Conservation (phyloP, 2,888 invertebrate genomes). For the Limnephilus rhombicus region DNA sequence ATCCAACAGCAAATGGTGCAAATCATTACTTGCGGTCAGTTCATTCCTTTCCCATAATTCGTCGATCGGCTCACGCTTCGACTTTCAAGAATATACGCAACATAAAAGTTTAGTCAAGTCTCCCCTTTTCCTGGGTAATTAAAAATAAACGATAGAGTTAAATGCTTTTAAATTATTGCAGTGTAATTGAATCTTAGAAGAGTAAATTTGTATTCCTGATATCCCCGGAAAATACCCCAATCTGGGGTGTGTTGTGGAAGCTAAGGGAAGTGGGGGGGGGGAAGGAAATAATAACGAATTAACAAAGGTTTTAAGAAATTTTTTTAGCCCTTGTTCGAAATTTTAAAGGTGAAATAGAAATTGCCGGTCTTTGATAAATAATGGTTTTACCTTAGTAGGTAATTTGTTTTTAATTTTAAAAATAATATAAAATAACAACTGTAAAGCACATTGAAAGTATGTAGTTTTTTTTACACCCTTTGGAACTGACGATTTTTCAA, state of each 20-base stretch:
- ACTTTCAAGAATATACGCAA: too few species aligned
- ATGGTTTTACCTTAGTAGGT: neutral
- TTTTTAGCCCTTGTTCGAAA: neutral
- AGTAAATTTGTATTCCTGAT: neutral
- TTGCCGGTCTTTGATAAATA: neutral
- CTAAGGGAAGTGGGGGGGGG: neutral
- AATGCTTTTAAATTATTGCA: too few species aligned
- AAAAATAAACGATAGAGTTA: too few species aligned
- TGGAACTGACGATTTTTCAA: conserved; percentile 9
- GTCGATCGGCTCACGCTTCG: too few species aligned
- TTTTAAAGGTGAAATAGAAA: neutral
- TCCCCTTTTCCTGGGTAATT: too few species aligned
- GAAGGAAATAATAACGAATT: neutral
- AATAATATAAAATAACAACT: neutral
- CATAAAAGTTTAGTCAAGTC: too few species aligned
- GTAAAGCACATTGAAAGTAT: neutral
- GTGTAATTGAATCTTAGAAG: too few species aligned
- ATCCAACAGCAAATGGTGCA: too few species aligned
- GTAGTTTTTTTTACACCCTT: neutral
- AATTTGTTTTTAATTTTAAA: neutral
- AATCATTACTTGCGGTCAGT: too few species aligned
- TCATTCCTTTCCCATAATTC: too few species aligned
- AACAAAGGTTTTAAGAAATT: neutral
- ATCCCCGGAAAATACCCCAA: neutral
- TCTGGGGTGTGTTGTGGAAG: neutral